Percentiles rank a stretch among this genome's conserved stretches.
Conservation (phyloP, 2,888 invertebrate genomes). For the Netelia melanura region DNA sequence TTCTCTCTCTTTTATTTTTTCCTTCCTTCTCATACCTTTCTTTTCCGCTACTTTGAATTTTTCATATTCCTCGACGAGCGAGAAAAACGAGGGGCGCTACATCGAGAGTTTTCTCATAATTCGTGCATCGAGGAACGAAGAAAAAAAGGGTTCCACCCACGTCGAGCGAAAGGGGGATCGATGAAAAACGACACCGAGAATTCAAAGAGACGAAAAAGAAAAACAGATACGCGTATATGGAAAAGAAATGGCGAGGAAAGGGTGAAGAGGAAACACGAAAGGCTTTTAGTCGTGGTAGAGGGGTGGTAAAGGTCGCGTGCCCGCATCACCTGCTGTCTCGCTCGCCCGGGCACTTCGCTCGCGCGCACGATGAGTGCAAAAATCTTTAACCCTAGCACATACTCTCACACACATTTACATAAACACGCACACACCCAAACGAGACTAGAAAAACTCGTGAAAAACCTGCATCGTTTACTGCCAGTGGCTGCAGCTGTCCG, state of each 20-base stretch:
- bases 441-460: conserved; percentile 62
- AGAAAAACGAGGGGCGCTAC: conserved; percentile 31
- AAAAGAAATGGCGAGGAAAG: conserved; percentile 32
- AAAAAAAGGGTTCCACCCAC: conserved; percentile 61
- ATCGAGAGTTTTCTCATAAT: conserved; percentile 74
- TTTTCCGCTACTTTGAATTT: conserved; percentile 11
- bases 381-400: conserved; percentile 50
- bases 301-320: conserved; percentile 78
- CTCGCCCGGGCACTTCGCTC: conserved; percentile 1
- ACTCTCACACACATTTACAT: neutral
- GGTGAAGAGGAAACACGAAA: conserved; percentile 32
- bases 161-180: conserved; percentile 41
- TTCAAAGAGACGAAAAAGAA: conserved; percentile 43
- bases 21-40: neutral
- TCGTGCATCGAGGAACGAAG: conserved; percentile 63
- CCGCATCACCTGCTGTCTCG: conserved; percentile 78
- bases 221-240: conserved; percentile 42
- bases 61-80: conserved; percentile 12
- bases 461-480: conserved; percentile 64
- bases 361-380: conserved; percentile 50
- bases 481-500: conserved; percentile 67
- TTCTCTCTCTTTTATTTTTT: neutral
- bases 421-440: neutral
- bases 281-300: conserved; percentile 58
- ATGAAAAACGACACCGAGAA: conserved; percentile 65